A percentile compares a stretch with the other conserved stretches of the same genome.
phyloP scores from a whole-genome alignment of 2,888 invertebrate genomes.

The Xiphydria camelus region DNA sequence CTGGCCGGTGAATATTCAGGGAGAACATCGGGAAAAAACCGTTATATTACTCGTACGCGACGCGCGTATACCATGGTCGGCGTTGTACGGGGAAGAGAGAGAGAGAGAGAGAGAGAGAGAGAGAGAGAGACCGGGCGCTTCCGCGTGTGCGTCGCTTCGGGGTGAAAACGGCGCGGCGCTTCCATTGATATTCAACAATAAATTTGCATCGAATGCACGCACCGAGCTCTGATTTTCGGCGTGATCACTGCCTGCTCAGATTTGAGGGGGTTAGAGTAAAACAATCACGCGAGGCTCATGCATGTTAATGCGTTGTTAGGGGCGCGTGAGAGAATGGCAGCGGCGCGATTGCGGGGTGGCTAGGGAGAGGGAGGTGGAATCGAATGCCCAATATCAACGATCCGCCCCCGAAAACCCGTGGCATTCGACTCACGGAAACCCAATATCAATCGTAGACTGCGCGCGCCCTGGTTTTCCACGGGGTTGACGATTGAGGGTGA shows the following conservation, averaged over 20 bases:
- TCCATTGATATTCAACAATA: constrained; percentile 44
- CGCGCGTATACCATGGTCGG: too few species aligned
- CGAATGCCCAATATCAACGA: constrained; percentile 52
- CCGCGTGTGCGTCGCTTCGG: neutral
- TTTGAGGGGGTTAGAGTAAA: constrained; percentile 51
- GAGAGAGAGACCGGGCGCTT: constrained; percentile 12
- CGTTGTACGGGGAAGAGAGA: too few species aligned
- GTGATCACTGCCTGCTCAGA: constrained; percentile 40
- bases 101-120: neutral
- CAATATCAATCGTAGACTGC: constrained; percentile 15
- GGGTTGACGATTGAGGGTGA: too few species aligned
- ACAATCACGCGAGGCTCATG: constrained; percentile 58
- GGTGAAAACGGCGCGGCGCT: neutral
- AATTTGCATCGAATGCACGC: constrained; percentile 46
- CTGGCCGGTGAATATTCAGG: too few species aligned
- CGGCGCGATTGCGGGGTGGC: too few species aligned
- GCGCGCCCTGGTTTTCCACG: too few species aligned
- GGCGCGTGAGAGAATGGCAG: constrained; percentile 29
- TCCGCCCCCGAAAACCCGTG: constrained; percentile 39
- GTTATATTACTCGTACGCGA: too few species aligned
- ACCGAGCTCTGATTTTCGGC: constrained; percentile 22
- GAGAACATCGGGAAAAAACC: too few species aligned
- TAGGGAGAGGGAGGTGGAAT: constrained; percentile 34
- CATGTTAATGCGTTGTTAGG: constrained; percentile 58
- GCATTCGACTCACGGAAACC: constrained; percentile 34